Evolutionary conservation across 2,888 invertebrate genomes (phyloP).

Genomic region (Mimas tiliae): DNA sequence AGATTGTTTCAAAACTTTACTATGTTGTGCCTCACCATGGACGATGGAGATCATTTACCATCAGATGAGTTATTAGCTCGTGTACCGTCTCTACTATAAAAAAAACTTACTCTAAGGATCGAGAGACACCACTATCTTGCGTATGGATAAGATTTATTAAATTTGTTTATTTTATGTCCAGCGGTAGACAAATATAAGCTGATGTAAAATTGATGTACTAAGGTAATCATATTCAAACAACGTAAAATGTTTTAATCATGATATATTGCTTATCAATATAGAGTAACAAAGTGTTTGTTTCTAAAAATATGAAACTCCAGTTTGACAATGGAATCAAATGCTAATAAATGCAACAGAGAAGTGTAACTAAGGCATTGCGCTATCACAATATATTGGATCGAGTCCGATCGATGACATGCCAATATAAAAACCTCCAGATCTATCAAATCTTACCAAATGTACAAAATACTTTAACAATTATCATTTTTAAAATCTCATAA

Average conservation of each 20-base stretch:
- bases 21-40: too few species aligned
- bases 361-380: slow-evolving; percentile 75
- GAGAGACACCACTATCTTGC: too few species aligned
- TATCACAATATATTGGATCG: slow-evolving; percentile 69
- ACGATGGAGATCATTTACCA: too few species aligned
- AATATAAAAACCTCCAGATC: slow-evolving; percentile 72
- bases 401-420: slow-evolving; percentile 67
- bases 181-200: too few species aligned
- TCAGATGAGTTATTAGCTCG: too few species aligned
- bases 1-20: too few species aligned
- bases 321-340: slow-evolving; percentile 77
- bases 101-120: too few species aligned
- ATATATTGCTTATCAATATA: slow-evolving; percentile 84
- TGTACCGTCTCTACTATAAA: too few species aligned
- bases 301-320: slow-evolving; percentile 72
- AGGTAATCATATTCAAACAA: slow-evolving; percentile 45
- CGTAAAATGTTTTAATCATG: slow-evolving; percentile 67
- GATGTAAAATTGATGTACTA: not conserved
- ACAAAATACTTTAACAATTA: slow-evolving; percentile 74
- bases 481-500: slow-evolving; percentile 75
- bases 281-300: slow-evolving; percentile 79
- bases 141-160: too few species aligned
- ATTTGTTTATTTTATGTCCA: too few species aligned
- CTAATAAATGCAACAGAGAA: slow-evolving; percentile 82
- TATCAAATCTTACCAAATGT: slow-evolving; percentile 70